A percentile compares a stretch with the other conserved stretches of the same genome.
Conservation (phyloP, 2,797 vertebrate species). For the Falco peregrinus region DNA sequence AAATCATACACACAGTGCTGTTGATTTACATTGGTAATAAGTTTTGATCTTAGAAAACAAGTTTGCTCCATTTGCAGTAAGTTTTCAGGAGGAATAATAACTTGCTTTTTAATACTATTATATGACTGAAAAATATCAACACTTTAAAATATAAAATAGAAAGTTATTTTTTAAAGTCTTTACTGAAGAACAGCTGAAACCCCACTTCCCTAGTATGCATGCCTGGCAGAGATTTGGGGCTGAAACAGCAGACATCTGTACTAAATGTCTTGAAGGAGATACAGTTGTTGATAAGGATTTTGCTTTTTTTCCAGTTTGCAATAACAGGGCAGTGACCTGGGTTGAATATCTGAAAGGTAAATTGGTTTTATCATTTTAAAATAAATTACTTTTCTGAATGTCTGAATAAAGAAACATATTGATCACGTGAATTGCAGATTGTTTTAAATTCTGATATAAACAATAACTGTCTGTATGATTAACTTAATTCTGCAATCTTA, state of each 20-base stretch:
- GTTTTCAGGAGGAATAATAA: not conserved
- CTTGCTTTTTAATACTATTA: not conserved
- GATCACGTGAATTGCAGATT: not conserved
- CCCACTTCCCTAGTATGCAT: not conserved
- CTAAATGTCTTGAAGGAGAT: not conserved
- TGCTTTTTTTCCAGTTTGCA: not conserved
- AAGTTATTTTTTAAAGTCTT: not conserved
- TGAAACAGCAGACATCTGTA: not conserved
- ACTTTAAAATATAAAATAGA: not conserved
- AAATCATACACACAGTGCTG: not conserved
- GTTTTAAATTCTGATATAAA: not conserved
- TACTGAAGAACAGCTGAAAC: not conserved
- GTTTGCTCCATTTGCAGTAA: not conserved
- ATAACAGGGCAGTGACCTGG: not conserved
- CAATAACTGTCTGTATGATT: not conserved
- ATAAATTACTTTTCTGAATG: not conserved
- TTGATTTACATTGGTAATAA: not conserved
- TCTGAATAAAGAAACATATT: not conserved
- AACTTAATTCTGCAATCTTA: not conserved
- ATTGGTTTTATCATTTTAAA: not conserved
- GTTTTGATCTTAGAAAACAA: not conserved
- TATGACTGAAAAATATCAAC: not conserved
- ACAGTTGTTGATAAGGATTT: not conserved
- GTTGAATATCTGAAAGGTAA: not conserved
- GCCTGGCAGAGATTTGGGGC: not conserved